Percentiles rank a stretch among this genome's conserved stretches.
Conservation (phyloP, 2,888 invertebrate species). For the Pristionchus mayeri region DNA sequence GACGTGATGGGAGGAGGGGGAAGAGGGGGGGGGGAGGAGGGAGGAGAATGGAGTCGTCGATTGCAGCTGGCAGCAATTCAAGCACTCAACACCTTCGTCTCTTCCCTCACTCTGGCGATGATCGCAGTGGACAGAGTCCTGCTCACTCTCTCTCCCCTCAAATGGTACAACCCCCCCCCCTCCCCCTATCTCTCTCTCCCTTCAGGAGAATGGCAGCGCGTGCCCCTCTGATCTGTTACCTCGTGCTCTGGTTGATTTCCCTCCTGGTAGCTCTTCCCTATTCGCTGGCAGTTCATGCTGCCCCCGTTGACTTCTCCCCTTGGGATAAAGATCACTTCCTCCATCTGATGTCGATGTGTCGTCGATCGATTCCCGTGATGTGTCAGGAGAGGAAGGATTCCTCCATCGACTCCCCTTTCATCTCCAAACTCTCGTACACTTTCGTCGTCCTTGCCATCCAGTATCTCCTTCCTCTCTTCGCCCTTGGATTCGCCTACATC, state of each 20-base stretch:
- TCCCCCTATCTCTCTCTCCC: not conserved
- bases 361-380: not conserved
- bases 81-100: slow-evolving; percentile 75
- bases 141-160: slow-evolving; percentile 73
- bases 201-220: slow-evolving; percentile 71
- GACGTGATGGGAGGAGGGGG: no score
- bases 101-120: slow-evolving; percentile 73
- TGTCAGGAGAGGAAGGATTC: slow-evolving; percentile 30
- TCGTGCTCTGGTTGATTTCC: slow-evolving; percentile 73
- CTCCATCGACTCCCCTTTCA: slow-evolving; percentile 19
- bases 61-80: slow-evolving; percentile 73
- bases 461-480: slow-evolving; percentile 68
- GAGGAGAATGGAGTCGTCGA: no score
- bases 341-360: slow-evolving; percentile 30
- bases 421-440: slow-evolving; percentile 45
- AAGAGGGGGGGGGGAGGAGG: no score
- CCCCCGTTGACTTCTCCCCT: slow-evolving; percentile 67
- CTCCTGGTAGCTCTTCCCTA: slow-evolving; percentile 73
- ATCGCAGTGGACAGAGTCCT: slow-evolving; percentile 75
- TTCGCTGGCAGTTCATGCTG: slow-evolving; percentile 71
- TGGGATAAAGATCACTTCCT: slow-evolving; percentile 56
- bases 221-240: slow-evolving; percentile 71
- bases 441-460: slow-evolving; percentile 53
- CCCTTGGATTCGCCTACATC: slow-evolving; percentile 71
- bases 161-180: slow-evolving; percentile 60